Percentiles rank a stretch among this genome's conserved stretches.
Conservation (phyloP, 2,113 vertebrate genomes). For the Tupaia tana region DNA sequence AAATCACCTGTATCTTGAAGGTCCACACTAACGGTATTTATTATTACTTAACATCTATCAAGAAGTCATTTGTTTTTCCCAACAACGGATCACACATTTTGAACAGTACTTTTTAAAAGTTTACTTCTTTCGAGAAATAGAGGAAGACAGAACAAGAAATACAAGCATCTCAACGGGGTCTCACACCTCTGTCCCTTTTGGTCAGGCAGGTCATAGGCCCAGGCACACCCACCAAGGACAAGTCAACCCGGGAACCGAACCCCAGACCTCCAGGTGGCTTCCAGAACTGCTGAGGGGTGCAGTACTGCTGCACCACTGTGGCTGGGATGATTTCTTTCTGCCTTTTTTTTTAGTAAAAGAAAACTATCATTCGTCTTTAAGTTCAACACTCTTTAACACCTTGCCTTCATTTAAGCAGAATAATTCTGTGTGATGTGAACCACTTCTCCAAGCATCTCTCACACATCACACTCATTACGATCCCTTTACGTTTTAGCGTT, state of each 20-base stretch:
- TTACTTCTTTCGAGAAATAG: no score
- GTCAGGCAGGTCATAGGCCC: no score
- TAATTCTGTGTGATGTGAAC: neutral
- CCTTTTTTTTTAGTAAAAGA: neutral
- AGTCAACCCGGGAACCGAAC: no score
- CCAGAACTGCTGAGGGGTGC: no score
- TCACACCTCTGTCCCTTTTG: no score
- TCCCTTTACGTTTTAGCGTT: neutral
- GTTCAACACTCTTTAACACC: neutral
- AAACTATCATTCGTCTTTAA: constrained; percentile 14
- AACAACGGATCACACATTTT: neutral
- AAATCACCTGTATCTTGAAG: constrained; percentile 33
- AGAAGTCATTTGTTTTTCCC: neutral
- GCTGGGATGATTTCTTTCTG: no score
- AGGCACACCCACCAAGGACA: no score
- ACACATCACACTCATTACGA: neutral
- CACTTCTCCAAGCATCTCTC: neutral
- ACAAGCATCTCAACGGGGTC: no score
- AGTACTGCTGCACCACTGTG: no score
- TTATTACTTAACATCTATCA: neutral
- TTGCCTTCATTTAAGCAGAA: neutral
- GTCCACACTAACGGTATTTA: neutral
- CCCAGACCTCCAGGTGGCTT: no score
- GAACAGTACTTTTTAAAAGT: neutral
- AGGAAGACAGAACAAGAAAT: no score